Evolutionary conservation across 2,797 vertebrate species (phyloP), one percentile per base, ranked within the genome.

Genomic region (Pseudomugil tenellus): DNA sequence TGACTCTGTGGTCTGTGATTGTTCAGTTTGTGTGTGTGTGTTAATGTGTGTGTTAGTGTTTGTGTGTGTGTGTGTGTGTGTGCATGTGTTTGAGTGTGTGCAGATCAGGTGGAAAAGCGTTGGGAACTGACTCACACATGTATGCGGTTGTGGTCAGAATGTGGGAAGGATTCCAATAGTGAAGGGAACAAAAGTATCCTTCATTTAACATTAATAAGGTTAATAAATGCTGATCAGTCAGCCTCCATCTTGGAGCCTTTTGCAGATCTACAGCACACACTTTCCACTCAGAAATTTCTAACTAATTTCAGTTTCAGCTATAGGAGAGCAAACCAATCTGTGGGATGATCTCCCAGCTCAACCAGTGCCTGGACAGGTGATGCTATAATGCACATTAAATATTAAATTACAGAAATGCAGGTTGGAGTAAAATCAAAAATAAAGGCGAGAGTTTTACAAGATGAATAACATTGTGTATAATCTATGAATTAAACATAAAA

Each of bases 71-170:
- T 48, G 3, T 52, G 59, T 52, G 39, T 32, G 77, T 49, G 56
- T 52, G 74, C 51, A 39, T 58, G 68, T 61, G 48, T 46, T 57
- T 55, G 53, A 57, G 54, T 57, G 67, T 13, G 48, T 39, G 55
- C 58, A 37, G 43, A 51, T 84, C 82, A 89, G 85, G 85, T 91
- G 83, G 74, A 78, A 59, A 63, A 70, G 73, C 43, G 56, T 58
- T 76, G 29, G 74, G 72, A 80, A 77, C 80, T 25, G 70, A 48
- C 69, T 63, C 74, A 81, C 65, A 83, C 59, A 79, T 72, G 79
- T 89, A 79, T 85, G 87, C 32, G 78, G 87, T 81, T 81, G 84
- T 80, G 87, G 79, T 84, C 81, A 66, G 53, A 71, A 87, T 60
- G 79, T 82, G 86, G 80, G 81, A 86, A 48, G 54, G 64, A 56